Percentiles rank a stretch among this genome's conserved stretches.
Evolutionary conservation across 2,888 invertebrate genomes (phyloP).

Genomic region (Poecilobothrus nobilitatus): DNA sequence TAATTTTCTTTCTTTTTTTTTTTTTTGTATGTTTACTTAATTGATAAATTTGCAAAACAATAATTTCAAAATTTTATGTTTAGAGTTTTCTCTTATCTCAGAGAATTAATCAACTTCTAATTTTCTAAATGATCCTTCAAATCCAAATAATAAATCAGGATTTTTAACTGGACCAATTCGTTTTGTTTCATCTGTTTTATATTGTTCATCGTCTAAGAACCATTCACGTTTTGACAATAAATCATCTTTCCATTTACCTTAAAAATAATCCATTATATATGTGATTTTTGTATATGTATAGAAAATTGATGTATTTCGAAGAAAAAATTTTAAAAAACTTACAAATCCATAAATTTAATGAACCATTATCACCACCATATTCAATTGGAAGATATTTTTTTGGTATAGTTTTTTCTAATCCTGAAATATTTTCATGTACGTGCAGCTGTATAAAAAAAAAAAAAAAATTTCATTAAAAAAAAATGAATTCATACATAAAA

Average conservation of each 20-base stretch:
- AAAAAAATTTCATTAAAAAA: slow-evolving; percentile 19
- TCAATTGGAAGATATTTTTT: slow-evolving; percentile 53
- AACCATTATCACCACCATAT: slow-evolving; percentile 55
- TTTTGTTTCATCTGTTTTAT: slow-evolving; percentile 30
- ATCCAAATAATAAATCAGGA: slow-evolving; percentile 31
- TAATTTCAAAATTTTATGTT: not conserved
- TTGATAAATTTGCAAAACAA: not conserved
- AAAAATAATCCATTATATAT: too few species aligned
- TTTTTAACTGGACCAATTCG: slow-evolving; percentile 27
- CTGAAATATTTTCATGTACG: slow-evolving; percentile 18
- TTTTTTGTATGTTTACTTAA: too few species aligned
- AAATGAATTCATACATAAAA: not conserved
- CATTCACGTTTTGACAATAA: slow-evolving; percentile 21
- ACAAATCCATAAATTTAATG: slow-evolving; percentile 24
- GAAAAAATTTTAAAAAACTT: slow-evolving; percentile 10
- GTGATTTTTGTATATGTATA: too few species aligned
- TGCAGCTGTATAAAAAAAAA: slow-evolving; percentile 16
- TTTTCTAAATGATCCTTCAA: slow-evolving; percentile 36
- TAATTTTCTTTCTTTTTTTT: too few species aligned
- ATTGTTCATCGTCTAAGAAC: slow-evolving; percentile 31
- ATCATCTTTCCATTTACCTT: slow-evolving; percentile 11
- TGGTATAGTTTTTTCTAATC: slow-evolving; percentile 45
- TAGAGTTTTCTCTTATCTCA: not conserved
- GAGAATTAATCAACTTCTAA: slow-evolving; percentile 31
- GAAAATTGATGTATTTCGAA: too few species aligned